Evolutionary conservation across 2,888 invertebrate species (phyloP).

Genomic region (Lasius platythorax): DNA sequence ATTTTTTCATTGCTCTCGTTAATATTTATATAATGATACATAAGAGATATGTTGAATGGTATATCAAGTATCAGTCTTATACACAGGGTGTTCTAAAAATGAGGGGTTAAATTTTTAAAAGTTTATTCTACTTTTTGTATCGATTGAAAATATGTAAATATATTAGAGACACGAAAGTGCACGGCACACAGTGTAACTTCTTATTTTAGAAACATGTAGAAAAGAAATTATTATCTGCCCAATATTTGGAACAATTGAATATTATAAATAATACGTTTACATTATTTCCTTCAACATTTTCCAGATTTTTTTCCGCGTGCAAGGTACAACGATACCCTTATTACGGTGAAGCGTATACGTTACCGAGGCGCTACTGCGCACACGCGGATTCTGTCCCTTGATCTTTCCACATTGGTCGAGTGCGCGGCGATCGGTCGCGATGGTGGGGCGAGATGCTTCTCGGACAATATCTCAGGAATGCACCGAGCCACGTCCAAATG

Average conservation of each 20-base stretch:
- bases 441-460: background rate
- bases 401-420: constrained; percentile 3
- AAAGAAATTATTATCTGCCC: background rate
- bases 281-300: background rate
- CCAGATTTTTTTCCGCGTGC: background rate
- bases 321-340: background rate
- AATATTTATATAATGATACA: background rate
- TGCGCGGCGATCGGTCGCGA: background rate
- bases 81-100: background rate
- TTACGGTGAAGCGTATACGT: background rate
- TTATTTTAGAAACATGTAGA: background rate
- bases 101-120: background rate
- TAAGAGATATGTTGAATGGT: background rate
- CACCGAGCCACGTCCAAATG: background rate
- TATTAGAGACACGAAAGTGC: too few species aligned
- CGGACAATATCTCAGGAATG: constrained; percentile 6
- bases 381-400: background rate
- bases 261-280: background rate
- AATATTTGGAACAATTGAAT: background rate
- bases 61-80: background rate
- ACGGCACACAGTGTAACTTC: background rate
- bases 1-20: background rate
- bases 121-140: background rate
- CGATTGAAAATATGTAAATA: background rate
- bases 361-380: background rate